Base-by-base conservation (phyloP, 2,113 vertebrate genomes). In the Casuarius casuarius region DNA sequence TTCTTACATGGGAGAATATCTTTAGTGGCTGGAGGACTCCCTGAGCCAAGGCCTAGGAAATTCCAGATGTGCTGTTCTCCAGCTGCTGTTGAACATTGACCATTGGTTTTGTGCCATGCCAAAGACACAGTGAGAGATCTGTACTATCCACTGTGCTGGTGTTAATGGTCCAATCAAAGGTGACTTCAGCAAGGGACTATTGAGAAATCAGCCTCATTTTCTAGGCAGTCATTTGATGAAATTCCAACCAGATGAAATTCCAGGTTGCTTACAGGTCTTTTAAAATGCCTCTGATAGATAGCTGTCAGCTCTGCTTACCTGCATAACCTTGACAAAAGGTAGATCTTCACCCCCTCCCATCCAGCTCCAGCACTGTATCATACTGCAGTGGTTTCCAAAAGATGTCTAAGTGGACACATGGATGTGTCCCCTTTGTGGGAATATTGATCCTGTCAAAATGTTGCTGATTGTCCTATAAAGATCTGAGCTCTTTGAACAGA, bases 171-270 rank as follows among this genome's bases (percentile, higher is more conserved):
- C 63, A 44, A 7, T 5, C 2, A 7, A 75, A 86, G 46, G 22
- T 28, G 70, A 49, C 42, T 75, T 76, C 9, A 15, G 80, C 54
- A 51, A 46, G 66, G 26, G 25, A 89, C 28, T 66, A 33, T 17
- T 73, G 82, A 94, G 90, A 48, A 62, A 52, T 2, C 26, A 18
- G 49, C 33, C 33, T 80, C 5, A 0, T 59, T 70, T 62, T 52
- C 72, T 21, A 7, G 35, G 18, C 4, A 9, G 92, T 71, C 1
- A 1, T 90, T 96, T 92, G 91, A 81, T 90, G 58, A 86, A 78
- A 87, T 70, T 94, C 90, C 92, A 67, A 87, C 77, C 2, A 12
- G 91, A 81, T 89, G 58, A 84, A 78, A 87, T 70, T 92, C 74
- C 87, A 71, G 67, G 73, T 94, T 10, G 12, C 68, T 91, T 92